phyloP scores from a whole-genome alignment of 2,888 invertebrate species.

The Prosopocoilus inquinatus region DNA sequence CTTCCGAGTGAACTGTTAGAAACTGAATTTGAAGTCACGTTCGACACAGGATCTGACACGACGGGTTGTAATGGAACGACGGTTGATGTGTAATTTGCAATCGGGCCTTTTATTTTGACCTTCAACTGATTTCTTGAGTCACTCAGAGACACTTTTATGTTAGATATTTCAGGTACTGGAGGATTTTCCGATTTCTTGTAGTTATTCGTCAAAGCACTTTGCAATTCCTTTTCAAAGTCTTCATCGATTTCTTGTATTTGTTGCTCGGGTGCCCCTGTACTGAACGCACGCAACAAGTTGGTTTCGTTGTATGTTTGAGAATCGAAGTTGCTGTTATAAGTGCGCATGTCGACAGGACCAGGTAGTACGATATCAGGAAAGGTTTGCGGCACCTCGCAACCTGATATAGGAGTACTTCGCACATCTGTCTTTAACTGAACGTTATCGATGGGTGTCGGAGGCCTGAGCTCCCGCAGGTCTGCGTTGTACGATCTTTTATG shows the following conservation, averaged over 20 bases:
- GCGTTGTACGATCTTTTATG: constrained; percentile 46
- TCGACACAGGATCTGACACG: constrained; percentile 50
- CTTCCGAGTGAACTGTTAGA: constrained; percentile 46
- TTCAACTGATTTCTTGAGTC: constrained; percentile 85
- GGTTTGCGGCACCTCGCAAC: constrained; percentile 39
- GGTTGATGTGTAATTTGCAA: constrained; percentile 71
- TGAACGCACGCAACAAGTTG: constrained; percentile 66
- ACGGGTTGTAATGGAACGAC: constrained; percentile 59
- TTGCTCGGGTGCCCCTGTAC: constrained; percentile 67
- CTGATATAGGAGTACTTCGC: constrained; percentile 23
- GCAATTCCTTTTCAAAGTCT: constrained; percentile 74
- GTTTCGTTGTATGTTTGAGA: constrained; percentile 60
- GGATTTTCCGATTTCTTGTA: constrained; percentile 52
- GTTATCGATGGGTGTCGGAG: constrained; percentile 53
- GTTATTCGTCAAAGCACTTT: constrained; percentile 63
- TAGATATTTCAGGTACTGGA: constrained; percentile 52
- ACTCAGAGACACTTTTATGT: constrained; percentile 71
- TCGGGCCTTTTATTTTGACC: constrained; percentile 87
- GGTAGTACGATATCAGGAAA: constrained; percentile 68
- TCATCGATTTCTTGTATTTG: constrained; percentile 70
- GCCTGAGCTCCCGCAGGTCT: constrained; percentile 52
- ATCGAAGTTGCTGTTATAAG: constrained; percentile 68
- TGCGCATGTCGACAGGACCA: constrained; percentile 88
- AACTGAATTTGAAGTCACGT: constrained; percentile 52
- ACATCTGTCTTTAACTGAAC: constrained; percentile 37